Conservation (phyloP, 2,888 invertebrate species). For the Spicauda simplicius region DNA sequence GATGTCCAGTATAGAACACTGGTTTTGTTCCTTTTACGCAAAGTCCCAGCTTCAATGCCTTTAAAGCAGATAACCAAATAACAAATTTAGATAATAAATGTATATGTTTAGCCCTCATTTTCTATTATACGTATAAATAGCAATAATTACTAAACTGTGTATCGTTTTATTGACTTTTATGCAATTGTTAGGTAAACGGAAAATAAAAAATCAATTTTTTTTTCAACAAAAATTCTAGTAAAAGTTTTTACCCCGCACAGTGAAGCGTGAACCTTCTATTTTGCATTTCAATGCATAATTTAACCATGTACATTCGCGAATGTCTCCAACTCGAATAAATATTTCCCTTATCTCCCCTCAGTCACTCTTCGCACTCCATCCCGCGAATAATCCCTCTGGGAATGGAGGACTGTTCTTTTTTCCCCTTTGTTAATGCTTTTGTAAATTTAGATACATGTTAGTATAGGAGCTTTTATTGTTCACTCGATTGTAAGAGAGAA, state of each 20-base stretch:
- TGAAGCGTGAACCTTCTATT: constrained; percentile 43
- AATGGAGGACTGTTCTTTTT: constrained; percentile 54
- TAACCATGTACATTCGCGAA: constrained; percentile 61
- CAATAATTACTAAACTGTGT: no score
- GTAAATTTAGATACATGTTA: constrained; percentile 46
- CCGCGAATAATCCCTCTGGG: constrained; percentile 73
- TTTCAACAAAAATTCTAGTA: background rate
- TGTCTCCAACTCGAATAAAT: constrained; percentile 60
- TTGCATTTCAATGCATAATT: constrained; percentile 83
- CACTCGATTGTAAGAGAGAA: background rate
- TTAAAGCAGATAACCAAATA: no score
- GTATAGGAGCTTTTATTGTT: constrained; percentile 11
- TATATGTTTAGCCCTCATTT: no score
- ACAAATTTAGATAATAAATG: no score
- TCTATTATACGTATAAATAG: no score
- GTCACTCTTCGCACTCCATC: constrained; percentile 72
- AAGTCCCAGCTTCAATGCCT: no score
- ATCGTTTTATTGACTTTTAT: no score
- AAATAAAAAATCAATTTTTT: background rate
- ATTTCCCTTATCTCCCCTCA: constrained; percentile 75
- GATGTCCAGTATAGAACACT: no score
- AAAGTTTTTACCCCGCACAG: constrained; percentile 16
- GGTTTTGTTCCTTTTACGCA: no score
- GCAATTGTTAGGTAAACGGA: no score
- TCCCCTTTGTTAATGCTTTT: constrained; percentile 55